Percentiles rank a stretch among this genome's conserved stretches.
phyloP scores from a whole-genome alignment of 1,140 invertebrate species.

The Muscidifurax raptorellus region DNA sequence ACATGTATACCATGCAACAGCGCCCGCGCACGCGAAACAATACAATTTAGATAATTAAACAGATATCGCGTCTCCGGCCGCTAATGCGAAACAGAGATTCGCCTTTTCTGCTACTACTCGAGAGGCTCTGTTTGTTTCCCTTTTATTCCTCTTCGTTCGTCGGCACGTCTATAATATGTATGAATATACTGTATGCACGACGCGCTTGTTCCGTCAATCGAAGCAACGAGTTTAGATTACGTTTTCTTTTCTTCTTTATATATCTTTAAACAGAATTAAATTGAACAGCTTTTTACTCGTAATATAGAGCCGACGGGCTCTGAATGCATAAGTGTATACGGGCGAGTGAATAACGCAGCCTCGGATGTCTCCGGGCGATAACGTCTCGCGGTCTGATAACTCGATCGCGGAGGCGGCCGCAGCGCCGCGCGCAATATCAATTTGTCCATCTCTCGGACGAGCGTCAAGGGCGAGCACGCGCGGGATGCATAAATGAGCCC shows the following conservation, averaged over 20 bases:
- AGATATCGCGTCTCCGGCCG: constrained; percentile 56
- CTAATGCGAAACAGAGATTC: constrained; percentile 43
- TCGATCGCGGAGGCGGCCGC: constrained; percentile 23
- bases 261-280: no score
- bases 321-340: neutral
- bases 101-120: neutral
- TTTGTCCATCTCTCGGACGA: constrained; percentile 48
- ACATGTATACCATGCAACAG: constrained; percentile 5
- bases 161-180: no score
- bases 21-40: constrained; percentile 55
- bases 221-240: neutral
- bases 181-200: neutral
- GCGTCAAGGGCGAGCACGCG: constrained; percentile 27
- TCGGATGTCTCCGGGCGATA: constrained; percentile 49
- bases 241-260: no score
- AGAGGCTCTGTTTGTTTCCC: constrained; percentile 24
- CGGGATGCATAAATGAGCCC: constrained; percentile 40
- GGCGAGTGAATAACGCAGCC: constrained; percentile 8
- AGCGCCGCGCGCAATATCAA: constrained; percentile 39
- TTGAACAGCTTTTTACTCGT: neutral
- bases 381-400: constrained; percentile 49
- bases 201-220: neutral
- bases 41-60: constrained; percentile 69
- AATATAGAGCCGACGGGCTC: no score
- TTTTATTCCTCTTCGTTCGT: no score